Evolutionary conservation across 2,113 vertebrate genomes (phyloP), one percentile per base, ranked within the genome.

Genomic region (Sprattus sprattus): DNA sequence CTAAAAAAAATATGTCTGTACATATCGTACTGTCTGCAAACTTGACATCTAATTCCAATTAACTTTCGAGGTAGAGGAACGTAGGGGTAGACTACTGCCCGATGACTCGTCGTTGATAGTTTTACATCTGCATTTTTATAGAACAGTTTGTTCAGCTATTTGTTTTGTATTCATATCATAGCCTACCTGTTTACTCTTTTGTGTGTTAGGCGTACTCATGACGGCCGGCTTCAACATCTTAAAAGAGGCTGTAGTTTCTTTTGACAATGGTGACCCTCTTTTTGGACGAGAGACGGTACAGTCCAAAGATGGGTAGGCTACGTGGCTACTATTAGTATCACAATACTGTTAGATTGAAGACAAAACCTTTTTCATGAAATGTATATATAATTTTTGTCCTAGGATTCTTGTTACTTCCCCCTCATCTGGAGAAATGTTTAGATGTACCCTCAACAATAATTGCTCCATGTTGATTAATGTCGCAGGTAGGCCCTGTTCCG

Each of bases 281-380:
- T 91, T 92, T 89, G 92, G 92, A 46, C 90, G 89, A 91, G 88
- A 82, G 11, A 82, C 87, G 46, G 82, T 89, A 84, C 85, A 89
- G 6, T 89, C 85, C 28, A 85, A 60, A 52, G 25, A 88, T 67
- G 92, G 92, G 92, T 92, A 85, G 92, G 92, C 91, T 92, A 85
- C 80, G 88, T 89, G 64, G 64, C 64, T 28, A 22, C 18, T 1
- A 60, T 60, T 18, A 20, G 5, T 6, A 6, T 20, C 20, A 6
- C 4, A 22, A 60, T 4, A 20, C 54, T 60, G 18, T 60, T 20
- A 60, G 54, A 22, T 20, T 39, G 46, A 44, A 20, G 20, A 9
- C 49, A 84, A 49, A 22, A 9, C 16, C 20, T 49, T 11, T 52
- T 16, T 39, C 6, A 64, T 20, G 45, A 64, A 2, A 81, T 54